Percentiles rank a stretch among this genome's conserved stretches.
Conservation (phyloP, 2,113 vertebrate species). For the Mus musculus region GRCm39 chr2:77231501-77232000, state of each 20-base stretch:
- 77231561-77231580: not conserved
- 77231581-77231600: too few relatives aligned
- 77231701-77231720: constrained; percentile 47
- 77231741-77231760: constrained; percentile 35
- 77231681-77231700: not conserved
- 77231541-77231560: not conserved
- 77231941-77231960: not conserved
- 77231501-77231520: not conserved
- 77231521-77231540: not conserved
- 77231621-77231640: not conserved
- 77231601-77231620: not conserved
- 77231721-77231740: constrained; percentile 22
- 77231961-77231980: not conserved
- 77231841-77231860: not conserved
- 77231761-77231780: constrained; percentile 37
- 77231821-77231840: not conserved
- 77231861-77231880: constrained; percentile 22
- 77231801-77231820: not conserved
- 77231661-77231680: constrained; percentile 6
- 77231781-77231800: not conserved
- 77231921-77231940: not conserved
- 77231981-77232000: not conserved
- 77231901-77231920: not conserved
- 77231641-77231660: constrained; percentile 3
- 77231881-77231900: not conserved